Conservation (phyloP, 2,888 invertebrate genomes). For the Chrysina gloriosa region DNA sequence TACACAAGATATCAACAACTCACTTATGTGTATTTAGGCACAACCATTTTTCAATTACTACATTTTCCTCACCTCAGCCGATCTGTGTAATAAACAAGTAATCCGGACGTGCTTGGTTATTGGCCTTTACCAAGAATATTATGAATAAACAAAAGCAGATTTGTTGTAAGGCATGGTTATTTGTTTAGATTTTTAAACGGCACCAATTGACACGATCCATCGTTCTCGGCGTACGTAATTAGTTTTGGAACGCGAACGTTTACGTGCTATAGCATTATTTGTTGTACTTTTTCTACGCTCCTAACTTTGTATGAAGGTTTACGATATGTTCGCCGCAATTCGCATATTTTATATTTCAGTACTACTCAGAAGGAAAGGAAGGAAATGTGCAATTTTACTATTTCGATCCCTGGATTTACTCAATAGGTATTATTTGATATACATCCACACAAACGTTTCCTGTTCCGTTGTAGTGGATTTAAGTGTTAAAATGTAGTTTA, state of each 20-base stretch:
- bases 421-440: background rate
- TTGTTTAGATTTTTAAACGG: background rate
- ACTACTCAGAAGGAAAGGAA: conserved; percentile 19
- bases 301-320: background rate
- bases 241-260: conserved; percentile 14
- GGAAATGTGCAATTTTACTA: conserved; percentile 18
- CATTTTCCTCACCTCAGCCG: background rate
- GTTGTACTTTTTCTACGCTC: background rate
- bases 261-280: background rate
- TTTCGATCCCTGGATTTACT: conserved; percentile 1
- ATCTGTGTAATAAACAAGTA: background rate
- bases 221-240: conserved; percentile 1
- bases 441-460: conserved; percentile 7
- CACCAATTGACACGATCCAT: conserved; percentile 16
- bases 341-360: background rate
- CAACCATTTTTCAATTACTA: too few relatives aligned
- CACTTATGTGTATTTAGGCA: too few relatives aligned
- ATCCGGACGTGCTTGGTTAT: conserved; percentile 1
- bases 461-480: background rate
- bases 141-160: background rate
- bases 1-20: too few relatives aligned
- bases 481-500: conserved; percentile 7
- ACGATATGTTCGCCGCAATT: background rate
- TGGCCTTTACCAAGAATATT: background rate
- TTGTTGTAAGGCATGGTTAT: conserved; percentile 3